These are phyloP conservation scores for Thalassophryne amazonica DNA, from an alignment of 2,797 vertebrate species.

Conservation along the genomic window DNA sequence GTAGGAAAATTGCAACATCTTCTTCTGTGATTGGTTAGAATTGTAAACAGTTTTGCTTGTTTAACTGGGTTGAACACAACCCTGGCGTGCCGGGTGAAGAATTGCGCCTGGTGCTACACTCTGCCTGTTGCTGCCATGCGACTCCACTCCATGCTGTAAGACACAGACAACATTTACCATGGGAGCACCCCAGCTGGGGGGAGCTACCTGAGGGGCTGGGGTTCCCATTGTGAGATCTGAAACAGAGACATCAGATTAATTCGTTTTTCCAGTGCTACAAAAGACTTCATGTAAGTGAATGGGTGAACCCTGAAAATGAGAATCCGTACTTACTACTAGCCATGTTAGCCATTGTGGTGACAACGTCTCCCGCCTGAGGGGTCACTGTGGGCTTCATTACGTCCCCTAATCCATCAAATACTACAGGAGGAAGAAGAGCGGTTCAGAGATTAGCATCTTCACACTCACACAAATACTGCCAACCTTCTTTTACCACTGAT, in stretches of 20 bases:
- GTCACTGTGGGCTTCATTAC: conserved; percentile 95
- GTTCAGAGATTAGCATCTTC: conserved; percentile 32
- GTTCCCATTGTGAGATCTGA: conserved; percentile 88
- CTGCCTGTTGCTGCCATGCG: conserved; percentile 70
- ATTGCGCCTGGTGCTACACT: conserved; percentile 47
- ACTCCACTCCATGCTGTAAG: conserved; percentile 77
- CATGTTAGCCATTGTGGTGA: conserved; percentile 95
- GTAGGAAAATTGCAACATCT: no score
- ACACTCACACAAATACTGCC: conserved; percentile 27
- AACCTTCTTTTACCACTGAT: conserved; percentile 31
- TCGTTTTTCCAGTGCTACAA: no score
- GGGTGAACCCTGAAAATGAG: no score
- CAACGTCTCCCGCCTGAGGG: conserved; percentile 90
- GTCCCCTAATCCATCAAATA: conserved; percentile 96
- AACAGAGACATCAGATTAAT: conserved; percentile 11
- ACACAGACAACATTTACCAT: conserved; percentile 90
- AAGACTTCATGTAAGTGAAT: no score
- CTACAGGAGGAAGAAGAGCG: conserved; percentile 65
- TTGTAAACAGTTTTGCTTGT: no score
- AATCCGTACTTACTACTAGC: conserved; percentile 90
- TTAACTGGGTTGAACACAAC: conserved; percentile 13
- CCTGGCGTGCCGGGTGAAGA: conserved; percentile 59
- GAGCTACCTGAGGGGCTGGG: conserved; percentile 94
- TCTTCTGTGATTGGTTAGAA: no score
- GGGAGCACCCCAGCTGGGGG: conserved; percentile 92